Conservation (phyloP, 1,140 invertebrate genomes). For the Metaphire vulgaris region DNA sequence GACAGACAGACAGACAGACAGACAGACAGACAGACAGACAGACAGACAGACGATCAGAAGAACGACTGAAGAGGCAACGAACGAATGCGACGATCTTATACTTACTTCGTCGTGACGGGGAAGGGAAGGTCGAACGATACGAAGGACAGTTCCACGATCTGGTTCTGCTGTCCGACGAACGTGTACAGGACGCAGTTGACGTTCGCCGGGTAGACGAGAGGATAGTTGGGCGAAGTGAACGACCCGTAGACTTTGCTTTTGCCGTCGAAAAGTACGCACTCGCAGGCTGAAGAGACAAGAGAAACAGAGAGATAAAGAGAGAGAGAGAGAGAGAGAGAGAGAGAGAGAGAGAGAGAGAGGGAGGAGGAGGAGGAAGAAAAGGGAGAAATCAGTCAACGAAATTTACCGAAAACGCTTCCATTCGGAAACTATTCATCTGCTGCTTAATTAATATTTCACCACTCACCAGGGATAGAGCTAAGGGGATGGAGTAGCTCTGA, state of each 20-base stretch:
- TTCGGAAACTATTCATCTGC: background rate
- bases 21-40: no score
- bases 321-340: background rate
- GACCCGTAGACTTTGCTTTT: constrained; percentile 69
- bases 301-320: background rate
- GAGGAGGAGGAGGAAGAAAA: background rate
- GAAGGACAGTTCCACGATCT: constrained; percentile 74
- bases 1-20: background rate
- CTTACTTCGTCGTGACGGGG: constrained; percentile 37
- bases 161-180: constrained; percentile 66
- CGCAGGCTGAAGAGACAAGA: constrained; percentile 60
- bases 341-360: background rate
- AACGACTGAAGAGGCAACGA: no score
- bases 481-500: no score
- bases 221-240: constrained; percentile 76
- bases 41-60: no score
- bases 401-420: background rate
- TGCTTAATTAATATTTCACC: no score
- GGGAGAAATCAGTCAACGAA: background rate
- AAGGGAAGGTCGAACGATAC: constrained; percentile 66
- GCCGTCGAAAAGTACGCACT: constrained; percentile 70
- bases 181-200: constrained; percentile 79
- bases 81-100: no score
- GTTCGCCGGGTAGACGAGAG: constrained; percentile 64
- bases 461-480: no score